Evolutionary conservation across 2,888 invertebrate species (phyloP), one percentile per base, ranked within the genome.

Genomic region (Pegoplata infirma): DNA sequence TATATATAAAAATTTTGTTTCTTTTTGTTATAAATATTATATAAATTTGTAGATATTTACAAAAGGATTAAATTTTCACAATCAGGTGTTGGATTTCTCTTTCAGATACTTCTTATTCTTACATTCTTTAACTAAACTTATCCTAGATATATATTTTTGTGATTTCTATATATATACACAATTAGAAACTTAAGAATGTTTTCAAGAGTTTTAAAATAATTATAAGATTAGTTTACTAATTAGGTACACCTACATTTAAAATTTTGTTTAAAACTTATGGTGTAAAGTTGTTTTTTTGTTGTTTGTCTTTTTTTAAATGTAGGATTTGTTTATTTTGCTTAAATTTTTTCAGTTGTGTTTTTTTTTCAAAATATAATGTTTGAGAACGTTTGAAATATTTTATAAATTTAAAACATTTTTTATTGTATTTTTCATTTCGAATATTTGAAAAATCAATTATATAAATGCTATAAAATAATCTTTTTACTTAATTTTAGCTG

Each of bases 401-500:
- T 49, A 12, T 56, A 64, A 23, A 40, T 44, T 68, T 63, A 23
- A 17, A 21, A 23, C 5, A 32, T 23, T 23, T 40, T 23, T 12
- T 12, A 8, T 5, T n/a, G n/a, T n/a, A n/a, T n/a, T n/a, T n/a
- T n/a, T n/a, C n/a, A n/a, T n/a, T n/a, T n/a, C n/a, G n/a, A n/a
- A n/a, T n/a, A n/a, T n/a, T n/a, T n/a, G n/a, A n/a, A n/a, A n/a
- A n/a, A n/a, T n/a, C n/a, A n/a, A n/a, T n/a, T n/a, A n/a, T n/a
- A n/a, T n/a, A n/a, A n/a, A n/a, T n/a, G n/a, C n/a, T n/a, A n/a
- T n/a, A n/a, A n/a, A n/a, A n/a, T n/a, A n/a, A n/a, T n/a, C n/a
- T 56, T 23, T 28, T 44, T 55, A 66, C 71, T 61, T 79, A 75
- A 49, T 69, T 19, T 17, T 67, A 79, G 79, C 79, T 79, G 79